Base-by-base conservation (phyloP, 2,113 vertebrate genomes). In the Penelope pileata region DNA sequence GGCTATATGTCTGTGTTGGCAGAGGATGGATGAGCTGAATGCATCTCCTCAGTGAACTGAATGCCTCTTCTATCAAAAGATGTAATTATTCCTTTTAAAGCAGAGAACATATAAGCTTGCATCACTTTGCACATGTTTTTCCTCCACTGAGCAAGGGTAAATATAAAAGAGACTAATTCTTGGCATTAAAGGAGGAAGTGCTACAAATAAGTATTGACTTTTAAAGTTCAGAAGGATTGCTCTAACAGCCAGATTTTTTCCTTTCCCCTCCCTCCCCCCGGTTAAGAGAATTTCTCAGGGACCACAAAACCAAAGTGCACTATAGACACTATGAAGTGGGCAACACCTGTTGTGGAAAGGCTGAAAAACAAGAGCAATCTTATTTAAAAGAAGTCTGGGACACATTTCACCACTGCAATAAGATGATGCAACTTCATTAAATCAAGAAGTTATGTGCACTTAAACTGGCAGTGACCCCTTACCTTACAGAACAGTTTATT, bases 371-470 rank as follows among this genome's bases (percentile, higher is more conserved):
- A 72, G 47, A 74, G 54, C 0, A 12, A 91, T 90, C 54, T 50
- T 50, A 54, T 67, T 78, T 83, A 23, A 93, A 88, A 21, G 54
- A 94, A 95, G 91, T 64, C 68, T 90, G 76, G 56, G 76, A 94
- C 83, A 91, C 10, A 91, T 93, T 96, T 95, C 91, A 91, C 90
- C 88, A 85, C 40, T 81, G 68, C 83, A 63, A 58, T 1, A 58
- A 93, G 91, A 96, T 95, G 93, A 96, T 93, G 94, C 94, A 97
- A 97, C 86, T 96, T 88, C 94, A 96, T 94, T 96, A 96, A 95
- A 93, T 86, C 94, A 96, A 86, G 91, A 96, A 91, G 83, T 91
- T 93, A 91, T 88, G 73, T 14, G 79, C 73, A 93, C 86, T 96
- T 97, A 96, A 97, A 96, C 95, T 93, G 86, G 79, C 93, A 96